Percentiles rank a stretch among this genome's conserved stretches.
Conservation (phyloP, 2,113 vertebrate genomes). For the Tachysurus vachellii region DNA sequence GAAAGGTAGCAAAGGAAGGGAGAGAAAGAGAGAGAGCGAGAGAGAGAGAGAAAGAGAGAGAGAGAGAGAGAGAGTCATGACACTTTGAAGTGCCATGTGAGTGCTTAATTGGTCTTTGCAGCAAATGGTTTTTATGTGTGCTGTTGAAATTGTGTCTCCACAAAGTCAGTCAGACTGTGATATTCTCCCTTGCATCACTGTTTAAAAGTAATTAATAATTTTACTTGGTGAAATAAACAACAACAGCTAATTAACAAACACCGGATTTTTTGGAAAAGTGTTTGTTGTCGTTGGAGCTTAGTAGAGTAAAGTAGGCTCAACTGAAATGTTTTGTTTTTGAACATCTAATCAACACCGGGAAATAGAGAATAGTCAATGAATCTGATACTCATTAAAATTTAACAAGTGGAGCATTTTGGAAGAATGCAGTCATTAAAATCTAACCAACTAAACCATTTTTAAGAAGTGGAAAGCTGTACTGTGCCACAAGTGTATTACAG, state of each 20-base stretch:
- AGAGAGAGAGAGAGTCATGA: neutral
- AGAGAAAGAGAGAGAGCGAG: too few relatives aligned
- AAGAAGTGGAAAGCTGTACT: neutral
- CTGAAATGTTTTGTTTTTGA: neutral
- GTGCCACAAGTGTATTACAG: neutral
- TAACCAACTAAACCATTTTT: neutral
- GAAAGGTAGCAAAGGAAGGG: too few relatives aligned
- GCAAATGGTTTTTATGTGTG: neutral
- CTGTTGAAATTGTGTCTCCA: neutral
- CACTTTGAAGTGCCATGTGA: neutral
- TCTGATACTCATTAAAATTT: neutral
- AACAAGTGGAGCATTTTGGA: neutral
- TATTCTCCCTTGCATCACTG: neutral
- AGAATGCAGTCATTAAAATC: conserved; percentile 20
- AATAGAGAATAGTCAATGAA: neutral
- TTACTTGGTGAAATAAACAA: neutral
- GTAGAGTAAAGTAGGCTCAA: neutral
- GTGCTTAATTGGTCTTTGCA: neutral
- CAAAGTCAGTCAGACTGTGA: neutral
- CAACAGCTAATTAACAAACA: neutral
- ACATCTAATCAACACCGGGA: neutral
- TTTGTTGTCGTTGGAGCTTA: neutral
- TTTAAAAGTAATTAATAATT: conserved; percentile 1
- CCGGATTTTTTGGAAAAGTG: neutral
- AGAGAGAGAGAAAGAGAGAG: too few relatives aligned